Evolutionary conservation across 2,888 invertebrate species (phyloP), one percentile per base, ranked within the genome.

Genomic region (Hydropsyche betteni): DNA sequence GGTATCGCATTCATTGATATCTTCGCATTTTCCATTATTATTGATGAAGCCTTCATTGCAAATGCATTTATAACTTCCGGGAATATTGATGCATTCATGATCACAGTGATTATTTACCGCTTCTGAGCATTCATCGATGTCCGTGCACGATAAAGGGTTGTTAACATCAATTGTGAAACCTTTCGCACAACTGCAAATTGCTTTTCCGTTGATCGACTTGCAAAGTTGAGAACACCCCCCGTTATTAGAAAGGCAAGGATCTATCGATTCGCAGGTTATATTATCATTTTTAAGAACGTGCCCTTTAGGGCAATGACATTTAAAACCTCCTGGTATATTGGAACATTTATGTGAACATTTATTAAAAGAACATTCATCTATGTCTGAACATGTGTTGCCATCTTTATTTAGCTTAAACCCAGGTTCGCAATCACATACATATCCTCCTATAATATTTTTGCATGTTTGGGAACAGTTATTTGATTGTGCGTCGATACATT

Each of bases 21-120:
- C 89, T 74, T 81, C 80, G 81, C 89, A 88, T 38, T 82, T 82
- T n/a, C 68, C 44, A n/a, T 68, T 74, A 44, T 80, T 79, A 6
- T 88, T 82, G 4, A 81, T 80, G 80, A 85, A 90, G 0, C 91
- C 91, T 2, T 83, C 81, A 10, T 88, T 88, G 80, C 93, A 93
- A 14, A 83, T 83, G 81, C 93, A 93, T 76, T 85, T 84, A 55
- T 84, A 89, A 2, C 86, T 85, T 0, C 89, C 89, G 5, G 84
- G 82, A 0, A 83, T 81, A 78, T 89, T 89, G 1, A 82, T 79
- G 77, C 91, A 90, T 8, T 82, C 81, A 77, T 87, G 85, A 14
- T 86, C 83, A 77, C 90, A 90, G 1, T 83, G 16, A 14, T 76
- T 79, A 34, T 79, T 76, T 53, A 77, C 75, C 33, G 69, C 61